Evolutionary conservation across 2,113 vertebrate genomes (phyloP).

Genomic region (Centropristis striata): DNA sequence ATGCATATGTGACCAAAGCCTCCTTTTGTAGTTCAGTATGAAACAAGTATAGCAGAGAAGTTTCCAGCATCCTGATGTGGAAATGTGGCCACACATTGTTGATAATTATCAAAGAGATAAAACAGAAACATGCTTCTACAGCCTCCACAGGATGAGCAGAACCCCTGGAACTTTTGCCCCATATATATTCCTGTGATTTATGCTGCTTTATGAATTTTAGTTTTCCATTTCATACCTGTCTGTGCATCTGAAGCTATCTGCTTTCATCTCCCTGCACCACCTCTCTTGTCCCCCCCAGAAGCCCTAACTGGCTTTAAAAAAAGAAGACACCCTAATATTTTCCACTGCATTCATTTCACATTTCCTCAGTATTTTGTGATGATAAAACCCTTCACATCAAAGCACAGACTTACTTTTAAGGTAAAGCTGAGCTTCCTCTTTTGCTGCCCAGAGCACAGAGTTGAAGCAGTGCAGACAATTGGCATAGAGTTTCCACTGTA

Average conservation of each 20-base stretch:
- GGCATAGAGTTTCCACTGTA: slow-evolving; percentile 37
- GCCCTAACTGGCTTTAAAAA: slow-evolving; percentile 32
- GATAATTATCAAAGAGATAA: slow-evolving; percentile 27
- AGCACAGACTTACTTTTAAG: slow-evolving; percentile 53
- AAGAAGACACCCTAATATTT: slow-evolving; percentile 55
- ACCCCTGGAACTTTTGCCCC: slow-evolving; percentile 24
- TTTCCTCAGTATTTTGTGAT: slow-evolving; percentile 58
- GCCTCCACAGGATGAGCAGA: slow-evolving; percentile 19
- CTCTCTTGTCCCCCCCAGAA: slow-evolving; percentile 24
- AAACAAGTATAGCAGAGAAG: background rate
- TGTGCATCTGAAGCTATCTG: slow-evolving; percentile 54
- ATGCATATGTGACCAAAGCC: background rate
- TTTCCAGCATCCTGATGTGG: background rate
- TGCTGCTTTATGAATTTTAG: slow-evolving; percentile 51
- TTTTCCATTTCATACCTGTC: slow-evolving; percentile 42
- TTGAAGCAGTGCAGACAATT: slow-evolving; percentile 43
- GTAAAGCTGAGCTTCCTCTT: slow-evolving; percentile 49
- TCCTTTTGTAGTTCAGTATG: background rate
- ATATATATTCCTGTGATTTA: slow-evolving; percentile 52
- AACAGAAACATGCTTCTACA: slow-evolving; percentile 24
- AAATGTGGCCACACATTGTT: slow-evolving; percentile 17
- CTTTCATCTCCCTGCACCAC: slow-evolving; percentile 64
- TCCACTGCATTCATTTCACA: slow-evolving; percentile 62
- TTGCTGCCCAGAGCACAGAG: slow-evolving; percentile 55
- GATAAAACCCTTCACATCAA: slow-evolving; percentile 67